Base-by-base conservation (phyloP, 2,888 invertebrate species). In the Lycophotia porphyrea region DNA sequence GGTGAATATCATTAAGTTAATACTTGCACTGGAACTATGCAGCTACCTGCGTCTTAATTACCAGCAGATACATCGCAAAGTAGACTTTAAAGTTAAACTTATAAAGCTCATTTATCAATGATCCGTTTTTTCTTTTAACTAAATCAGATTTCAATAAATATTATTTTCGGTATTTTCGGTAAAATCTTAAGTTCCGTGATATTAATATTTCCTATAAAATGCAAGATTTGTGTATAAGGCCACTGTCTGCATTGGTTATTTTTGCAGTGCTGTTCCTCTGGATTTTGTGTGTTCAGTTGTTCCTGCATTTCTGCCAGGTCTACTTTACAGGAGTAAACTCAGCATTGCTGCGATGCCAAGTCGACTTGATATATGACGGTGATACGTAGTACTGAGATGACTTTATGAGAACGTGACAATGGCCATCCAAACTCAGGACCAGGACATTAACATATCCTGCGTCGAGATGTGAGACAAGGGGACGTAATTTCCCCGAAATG, bases 31-130 rank as follows among this genome's bases (percentile, higher is more conserved):
- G 1, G 11, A 58, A 34, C 31, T 52, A 42, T 34, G 34, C 71
- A 42, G 58, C 34, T 73, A 58, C 55, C 58, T 72, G 66, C 34
- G 39, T 42, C 18, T 18, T 55, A 49, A 68, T 39, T 36, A 34
- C 24, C 21, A 44, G 11, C 31, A 52, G 4, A 24, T 55, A 18
- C 24, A 67, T 5, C 61, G 34, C 27, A 78, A 63, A 71, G 27
- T 58, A 27, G 42, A 42, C 67, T 27, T 36, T 78, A 64, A n/a
- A 13, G 1, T 34, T 7, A 18, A 27, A 1, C 0, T 0, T 0
- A 0, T 58, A 36, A 27, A 58, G 27, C 5, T 72, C 42, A 34
- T 34, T 31, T n/a, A 5, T 71, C 52, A 52, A n/a, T 34, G 9
- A 31, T 31, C 31, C 21, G 3, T n/a, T 52, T 52, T n/a, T 31